These are phyloP conservation scores for Diacarnus erythraeanus DNA, from an alignment of 37 sponge, comb jelly and placozoan species.

Conservation along the genomic window DNA sequence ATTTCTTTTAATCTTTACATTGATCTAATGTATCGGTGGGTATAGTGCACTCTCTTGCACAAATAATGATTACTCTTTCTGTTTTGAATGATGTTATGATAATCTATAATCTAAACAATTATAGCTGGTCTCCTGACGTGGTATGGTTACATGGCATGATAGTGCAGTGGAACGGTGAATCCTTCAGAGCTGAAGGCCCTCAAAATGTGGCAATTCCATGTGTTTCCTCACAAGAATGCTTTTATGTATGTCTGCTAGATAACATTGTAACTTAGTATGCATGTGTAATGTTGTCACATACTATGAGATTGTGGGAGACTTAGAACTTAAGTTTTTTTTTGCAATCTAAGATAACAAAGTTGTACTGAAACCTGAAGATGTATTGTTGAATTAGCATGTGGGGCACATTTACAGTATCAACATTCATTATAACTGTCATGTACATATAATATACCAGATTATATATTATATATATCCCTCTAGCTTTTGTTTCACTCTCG, in stretches of 20 bases:
- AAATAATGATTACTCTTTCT: neutral
- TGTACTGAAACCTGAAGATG: too few species aligned
- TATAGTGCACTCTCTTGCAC: too few species aligned
- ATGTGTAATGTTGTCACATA: too few species aligned
- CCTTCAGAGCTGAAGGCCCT: conserved; percentile 58
- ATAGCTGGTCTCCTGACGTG: conserved; percentile 67
- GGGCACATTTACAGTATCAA: too few species aligned
- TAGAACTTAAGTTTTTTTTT: too few species aligned
- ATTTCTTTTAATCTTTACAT: too few species aligned
- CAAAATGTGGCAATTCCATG: conserved; percentile 81
- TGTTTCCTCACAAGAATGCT: conserved; percentile 70
- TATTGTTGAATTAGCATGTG: too few species aligned
- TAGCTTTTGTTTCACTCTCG: conserved; percentile 38
- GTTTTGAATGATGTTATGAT: neutral
- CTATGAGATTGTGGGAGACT: neutral
- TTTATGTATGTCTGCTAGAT: conserved; percentile 48
- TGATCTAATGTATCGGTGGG: too few species aligned
- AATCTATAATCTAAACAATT: neutral
- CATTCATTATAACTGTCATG: neutral
- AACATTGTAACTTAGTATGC: too few species aligned
- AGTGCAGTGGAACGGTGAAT: conserved; percentile 67
- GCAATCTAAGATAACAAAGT: too few species aligned
- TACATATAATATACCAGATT: neutral
- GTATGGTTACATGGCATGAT: conserved; percentile 58
- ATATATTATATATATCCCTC: neutral